phyloP scores from a whole-genome alignment of 2,113 vertebrate species.

The Catagonus wagneri region DNA sequence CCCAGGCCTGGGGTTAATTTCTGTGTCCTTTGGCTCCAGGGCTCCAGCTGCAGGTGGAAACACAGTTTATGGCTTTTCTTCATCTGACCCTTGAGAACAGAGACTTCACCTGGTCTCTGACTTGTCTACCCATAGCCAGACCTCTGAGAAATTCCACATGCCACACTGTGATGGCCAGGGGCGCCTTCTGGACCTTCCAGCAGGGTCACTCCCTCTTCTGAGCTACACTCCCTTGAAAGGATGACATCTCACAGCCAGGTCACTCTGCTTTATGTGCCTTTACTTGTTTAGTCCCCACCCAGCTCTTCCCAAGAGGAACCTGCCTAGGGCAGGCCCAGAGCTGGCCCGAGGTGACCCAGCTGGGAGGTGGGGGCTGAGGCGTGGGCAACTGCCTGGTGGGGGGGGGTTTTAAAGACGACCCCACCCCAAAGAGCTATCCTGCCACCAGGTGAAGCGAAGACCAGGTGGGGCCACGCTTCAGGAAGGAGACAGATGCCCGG shows the following conservation, averaged over 20 bases:
- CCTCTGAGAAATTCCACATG: neutral
- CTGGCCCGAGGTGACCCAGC: rapidly evolving
- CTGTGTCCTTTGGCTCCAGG: neutral
- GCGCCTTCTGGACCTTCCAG: rapidly evolving
- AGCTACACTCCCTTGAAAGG: too few relatives aligned
- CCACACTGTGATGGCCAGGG: neutral
- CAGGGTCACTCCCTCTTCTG: rapidly evolving
- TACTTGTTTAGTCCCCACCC: neutral
- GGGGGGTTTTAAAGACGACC: too few relatives aligned
- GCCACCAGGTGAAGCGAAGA: too few relatives aligned
- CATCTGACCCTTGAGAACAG: neutral
- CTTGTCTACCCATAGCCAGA: too few relatives aligned
- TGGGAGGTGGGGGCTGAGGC: neutral
- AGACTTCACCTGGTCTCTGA: neutral
- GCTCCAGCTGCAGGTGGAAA: neutral
- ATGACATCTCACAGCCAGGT: neutral
- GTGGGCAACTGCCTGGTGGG: too few relatives aligned
- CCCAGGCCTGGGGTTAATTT: neutral
- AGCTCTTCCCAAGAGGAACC: neutral
- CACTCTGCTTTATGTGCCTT: neutral
- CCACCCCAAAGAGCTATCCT: too few relatives aligned
- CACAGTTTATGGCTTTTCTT: neutral
- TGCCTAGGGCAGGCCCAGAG: neutral
- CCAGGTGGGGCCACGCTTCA: rapidly evolving
- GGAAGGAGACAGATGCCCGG: neutral